Base-by-base conservation (phyloP, 2,888 invertebrate species). In the Machimus atricapillus region DNA sequence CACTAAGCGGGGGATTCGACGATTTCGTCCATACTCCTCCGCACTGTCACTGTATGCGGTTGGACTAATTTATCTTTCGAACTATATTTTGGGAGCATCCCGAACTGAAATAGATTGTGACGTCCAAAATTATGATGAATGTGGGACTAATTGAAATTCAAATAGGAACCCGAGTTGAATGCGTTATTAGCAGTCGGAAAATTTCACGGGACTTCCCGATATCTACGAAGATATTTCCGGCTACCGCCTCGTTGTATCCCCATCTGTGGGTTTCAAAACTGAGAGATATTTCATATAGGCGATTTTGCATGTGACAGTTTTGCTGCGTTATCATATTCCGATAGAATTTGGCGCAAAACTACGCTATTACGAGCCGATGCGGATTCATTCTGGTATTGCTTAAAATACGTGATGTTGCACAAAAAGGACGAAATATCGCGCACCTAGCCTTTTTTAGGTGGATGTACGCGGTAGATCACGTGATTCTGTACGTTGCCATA, bases 231-330 rank as follows among this genome's bases (percentile, higher is more conserved):
- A n/a, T 66, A 66, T 23, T 12, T 23, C 19, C 66, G 66, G 23
- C 27, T 8, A 27, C 12, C 8, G 66, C 27, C 8, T 12, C n/a
- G 23, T 9, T 58, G 19, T 27, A 66, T 27, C 12, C 19, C 4
- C 9, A 23, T 23, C 7, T 66, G 23, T 5, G n/a, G 37, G 66
- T 1, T n/a, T 27, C 16, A 9, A 43, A 78, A 37, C 46, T 43
- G 40, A 14, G 78, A 46, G 43, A 78, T 78, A 78, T 78, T 78
- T 78, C 78, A 78, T 78, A 46, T 43, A 43, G 40, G 40, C 78
- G 23, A 78, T 78, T 78, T 78, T 78, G 78, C 78, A 78, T 78
- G 8, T 78, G 78, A 78, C 78, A 78, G 37, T n/a, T 78, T 78
- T 40, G 43, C 78, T 40, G 78, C 43, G 78, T 46, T 78, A 78